Conservation (phyloP, 2,888 invertebrate genomes). For the Stenotaenia linearis region DNA sequence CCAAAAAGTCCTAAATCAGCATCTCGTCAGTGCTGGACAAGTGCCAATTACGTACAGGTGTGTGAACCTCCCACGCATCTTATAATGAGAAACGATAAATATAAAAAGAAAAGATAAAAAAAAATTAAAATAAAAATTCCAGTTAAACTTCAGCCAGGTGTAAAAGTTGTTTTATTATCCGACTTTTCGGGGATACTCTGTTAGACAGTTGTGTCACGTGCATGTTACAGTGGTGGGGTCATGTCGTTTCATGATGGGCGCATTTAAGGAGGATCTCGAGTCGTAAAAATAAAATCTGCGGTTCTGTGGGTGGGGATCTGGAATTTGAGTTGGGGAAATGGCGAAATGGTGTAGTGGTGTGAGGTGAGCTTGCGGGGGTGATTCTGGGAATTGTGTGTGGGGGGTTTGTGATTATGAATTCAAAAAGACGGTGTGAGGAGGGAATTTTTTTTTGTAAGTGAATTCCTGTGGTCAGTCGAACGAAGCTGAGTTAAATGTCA, state of each 20-base stretch:
- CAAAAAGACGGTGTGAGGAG: too few species aligned
- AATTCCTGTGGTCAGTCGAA: too few species aligned
- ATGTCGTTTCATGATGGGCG: background rate
- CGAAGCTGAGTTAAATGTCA: too few species aligned
- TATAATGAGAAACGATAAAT: background rate
- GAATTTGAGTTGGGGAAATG: background rate
- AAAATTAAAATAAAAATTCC: background rate
- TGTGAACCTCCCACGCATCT: slow-evolving; percentile 5
- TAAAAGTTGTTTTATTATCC: background rate
- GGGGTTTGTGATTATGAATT: too few species aligned
- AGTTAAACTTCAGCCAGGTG: background rate
- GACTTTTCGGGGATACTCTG: background rate
- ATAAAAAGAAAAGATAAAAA: background rate
- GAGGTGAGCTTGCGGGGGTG: background rate
- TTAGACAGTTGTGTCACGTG: background rate
- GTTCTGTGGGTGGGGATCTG: background rate
- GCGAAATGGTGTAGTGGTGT: background rate
- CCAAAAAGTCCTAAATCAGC: background rate
- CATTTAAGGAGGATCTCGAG: background rate
- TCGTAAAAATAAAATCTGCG: background rate
- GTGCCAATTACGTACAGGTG: slow-evolving; percentile 11
- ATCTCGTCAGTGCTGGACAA: background rate
- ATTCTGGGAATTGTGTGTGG: background rate
- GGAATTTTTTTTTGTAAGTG: too few species aligned
- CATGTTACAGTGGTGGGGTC: background rate